These are phyloP conservation scores for Electrona antarctica DNA, from an alignment of 2,113 vertebrate species.

Conservation along the genomic window DNA sequence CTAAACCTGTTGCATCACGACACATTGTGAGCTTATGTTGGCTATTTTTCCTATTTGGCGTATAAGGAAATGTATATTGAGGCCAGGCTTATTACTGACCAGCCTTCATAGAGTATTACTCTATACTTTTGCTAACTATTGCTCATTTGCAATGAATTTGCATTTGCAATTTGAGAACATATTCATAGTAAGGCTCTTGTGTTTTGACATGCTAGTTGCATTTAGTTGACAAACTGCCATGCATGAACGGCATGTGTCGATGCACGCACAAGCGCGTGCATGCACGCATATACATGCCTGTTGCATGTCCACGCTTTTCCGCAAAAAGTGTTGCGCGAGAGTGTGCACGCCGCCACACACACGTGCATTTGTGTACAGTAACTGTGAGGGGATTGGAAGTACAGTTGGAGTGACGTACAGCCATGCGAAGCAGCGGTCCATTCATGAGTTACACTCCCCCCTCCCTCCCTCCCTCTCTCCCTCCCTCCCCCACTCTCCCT, in stretches of 20 bases:
- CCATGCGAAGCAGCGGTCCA: constrained; percentile 46
- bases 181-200: constrained; percentile 10
- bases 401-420: constrained; percentile 54
- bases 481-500: constrained; percentile 26
- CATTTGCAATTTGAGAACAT: no score
- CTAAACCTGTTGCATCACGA: no score
- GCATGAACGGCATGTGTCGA: background rate
- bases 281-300: background rate
- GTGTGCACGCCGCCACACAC: background rate
- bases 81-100: no score
- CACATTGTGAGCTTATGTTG: no score
- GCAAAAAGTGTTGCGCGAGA: constrained; percentile 2
- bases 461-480: constrained; percentile 25
- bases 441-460: constrained; percentile 62
- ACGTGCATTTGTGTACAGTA: background rate
- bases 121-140: no score
- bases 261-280: constrained; percentile 9
- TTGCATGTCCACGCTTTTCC: background rate
- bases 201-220: constrained; percentile 23
- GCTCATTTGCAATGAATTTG: no score
- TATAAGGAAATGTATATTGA: no score
- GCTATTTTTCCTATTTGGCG: no score
- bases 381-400: constrained; percentile 13
- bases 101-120: no score
- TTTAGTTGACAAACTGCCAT: constrained; percentile 14